Base-by-base conservation (phyloP, 1,140 invertebrate species). In the Macrostomum lignano region DNA sequence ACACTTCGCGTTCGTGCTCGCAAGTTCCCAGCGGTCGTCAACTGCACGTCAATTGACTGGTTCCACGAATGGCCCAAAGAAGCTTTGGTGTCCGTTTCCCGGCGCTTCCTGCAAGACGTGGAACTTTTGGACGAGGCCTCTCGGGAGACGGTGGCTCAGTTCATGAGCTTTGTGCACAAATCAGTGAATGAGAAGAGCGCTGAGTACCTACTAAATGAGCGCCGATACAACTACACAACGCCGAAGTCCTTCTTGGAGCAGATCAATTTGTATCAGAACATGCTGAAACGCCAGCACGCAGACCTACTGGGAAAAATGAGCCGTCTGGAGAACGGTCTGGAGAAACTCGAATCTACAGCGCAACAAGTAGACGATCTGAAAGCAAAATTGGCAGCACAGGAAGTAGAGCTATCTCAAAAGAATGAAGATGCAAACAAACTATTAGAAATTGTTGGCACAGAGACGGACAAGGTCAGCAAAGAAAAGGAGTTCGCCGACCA, bases 61-160 rank as follows among this genome's bases (percentile, higher is more conserved):
- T 91, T 91, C 53, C 79, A 91, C 48, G 78, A 86, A 35, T 93
- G 84, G 62, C 82, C 82, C 11, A 74, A 84, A 61, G 77, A 88
- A 58, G 78, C 78, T 17, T 55, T 84, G n/a, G 70, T 79, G 29
- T 79, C 76, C 17, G 84, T 91, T 1, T 75, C 78, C 21, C 69
- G 72, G 51, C 67, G 71, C 43, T 91, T 88, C 53, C 57, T 93
- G 26, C 66, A 71, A 42, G 72, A 79, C 45, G 58, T 82, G 11
- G 62, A 71, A 40, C 69, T 31, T 5, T 17, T 41, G 7, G 20
- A 28, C 17, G 58, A 63, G 33, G 48, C 54, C 25, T 57, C 73
- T 32, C 55, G 64, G 37, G 73, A 76, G 47, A 71, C 73, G 0
- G 70, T 79, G 33, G 68, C 78, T 6, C 65, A 70, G 49, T 91